These are phyloP conservation scores for Palythoa grandis DNA, from an alignment of 92 coral and sea anemone genomes.

Conservation along the genomic window DNA sequence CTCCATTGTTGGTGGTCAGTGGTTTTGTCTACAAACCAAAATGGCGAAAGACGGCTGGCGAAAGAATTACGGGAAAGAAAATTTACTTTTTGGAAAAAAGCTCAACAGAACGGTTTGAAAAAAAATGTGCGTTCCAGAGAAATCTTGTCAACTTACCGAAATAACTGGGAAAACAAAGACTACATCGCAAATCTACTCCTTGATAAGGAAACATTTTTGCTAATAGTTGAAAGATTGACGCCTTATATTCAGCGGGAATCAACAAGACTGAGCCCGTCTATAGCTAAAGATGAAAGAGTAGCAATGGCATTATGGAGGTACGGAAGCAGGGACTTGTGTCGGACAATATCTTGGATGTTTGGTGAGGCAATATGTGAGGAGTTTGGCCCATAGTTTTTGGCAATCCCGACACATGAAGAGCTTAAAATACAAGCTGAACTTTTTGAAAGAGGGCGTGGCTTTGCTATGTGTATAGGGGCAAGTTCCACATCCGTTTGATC, in stretches of 20 bases:
- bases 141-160: slow-evolving; percentile 47
- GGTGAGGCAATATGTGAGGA: slow-evolving; percentile 56
- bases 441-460: slow-evolving; percentile 53
- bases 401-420: slow-evolving; percentile 53
- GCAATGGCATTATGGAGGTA: slow-evolving; percentile 44
- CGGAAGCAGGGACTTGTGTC: slow-evolving; percentile 11
- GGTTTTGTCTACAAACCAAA: slow-evolving; percentile 28
- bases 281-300: slow-evolving; percentile 43
- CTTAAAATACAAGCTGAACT: slow-evolving; percentile 52
- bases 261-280: slow-evolving; percentile 50
- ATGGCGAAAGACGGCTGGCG: too few relatives aligned
- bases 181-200: slow-evolving; percentile 45
- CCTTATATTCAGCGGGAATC: slow-evolving; percentile 41
- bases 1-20: slow-evolving; percentile 42
- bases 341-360: slow-evolving; percentile 53
- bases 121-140: slow-evolving; percentile 51
- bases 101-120: slow-evolving; percentile 39
- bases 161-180: too few relatives aligned
- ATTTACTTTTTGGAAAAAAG: slow-evolving; percentile 9
- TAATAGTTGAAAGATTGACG: slow-evolving; percentile 43
- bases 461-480: slow-evolving; percentile 49
- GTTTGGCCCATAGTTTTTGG: slow-evolving; percentile 59
- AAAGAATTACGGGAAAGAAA: too few relatives aligned
- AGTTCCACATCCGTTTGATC: slow-evolving; percentile 53
- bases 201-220: slow-evolving; percentile 44